phyloP scores from a whole-genome alignment of 2,888 invertebrate species.

The Drosophila melanosoma region DNA sequence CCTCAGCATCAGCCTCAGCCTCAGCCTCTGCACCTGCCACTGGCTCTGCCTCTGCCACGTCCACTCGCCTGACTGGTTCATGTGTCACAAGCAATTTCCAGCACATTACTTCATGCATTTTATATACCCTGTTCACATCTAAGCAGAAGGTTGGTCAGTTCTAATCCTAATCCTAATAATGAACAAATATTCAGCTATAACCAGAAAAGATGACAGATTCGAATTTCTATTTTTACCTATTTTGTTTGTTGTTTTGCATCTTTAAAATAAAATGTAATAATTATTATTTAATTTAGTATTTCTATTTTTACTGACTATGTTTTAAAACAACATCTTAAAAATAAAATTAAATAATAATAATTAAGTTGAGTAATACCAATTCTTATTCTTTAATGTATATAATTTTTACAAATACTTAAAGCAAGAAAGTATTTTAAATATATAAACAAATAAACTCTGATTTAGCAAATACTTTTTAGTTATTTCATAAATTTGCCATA shows the following conservation, averaged over 20 bases:
- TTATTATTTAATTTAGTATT: background rate
- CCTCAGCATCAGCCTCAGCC: too few relatives aligned
- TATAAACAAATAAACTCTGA: background rate
- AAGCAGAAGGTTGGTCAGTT: background rate
- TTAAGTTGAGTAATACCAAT: background rate
- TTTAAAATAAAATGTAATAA: too few relatives aligned
- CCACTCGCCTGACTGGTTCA: conserved; percentile 33
- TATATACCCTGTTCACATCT: conserved; percentile 15
- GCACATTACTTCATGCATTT: conserved; percentile 50
- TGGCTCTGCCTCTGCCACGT: conserved; percentile 4
- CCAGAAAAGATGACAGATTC: background rate
- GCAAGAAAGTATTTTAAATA: background rate
- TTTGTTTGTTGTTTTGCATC: background rate
- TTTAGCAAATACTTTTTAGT: background rate
- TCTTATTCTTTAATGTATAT: too few relatives aligned
- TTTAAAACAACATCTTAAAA: background rate
- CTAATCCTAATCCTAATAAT: background rate
- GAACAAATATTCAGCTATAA: background rate
- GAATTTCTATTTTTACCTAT: background rate
- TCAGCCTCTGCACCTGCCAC: background rate
- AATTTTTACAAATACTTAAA: too few relatives aligned
- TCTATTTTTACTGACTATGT: background rate
- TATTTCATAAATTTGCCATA: background rate
- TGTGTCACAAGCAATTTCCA: conserved; percentile 59
- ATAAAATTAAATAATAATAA: background rate